phyloP scores from a whole-genome alignment of 1,140 invertebrate species.

The Papilio helenus region DNA sequence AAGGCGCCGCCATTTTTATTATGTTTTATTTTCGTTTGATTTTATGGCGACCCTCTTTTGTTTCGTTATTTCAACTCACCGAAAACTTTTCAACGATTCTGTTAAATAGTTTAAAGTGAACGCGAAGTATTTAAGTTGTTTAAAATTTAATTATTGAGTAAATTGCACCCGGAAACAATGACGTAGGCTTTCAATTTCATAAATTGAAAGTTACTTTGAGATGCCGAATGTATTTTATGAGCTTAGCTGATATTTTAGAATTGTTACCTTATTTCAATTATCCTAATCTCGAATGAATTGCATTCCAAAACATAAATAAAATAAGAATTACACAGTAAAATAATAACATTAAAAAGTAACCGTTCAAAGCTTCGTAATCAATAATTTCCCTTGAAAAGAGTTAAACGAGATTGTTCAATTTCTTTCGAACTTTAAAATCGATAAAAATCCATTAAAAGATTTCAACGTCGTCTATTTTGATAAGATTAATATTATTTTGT shows the following conservation, averaged over 20 bases:
- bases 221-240: not conserved
- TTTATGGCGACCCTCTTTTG: slow-evolving; percentile 32
- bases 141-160: slow-evolving; percentile 8
- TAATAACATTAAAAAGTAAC: not conserved
- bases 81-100: slow-evolving; percentile 6
- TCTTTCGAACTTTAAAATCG: not conserved
- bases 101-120: slow-evolving; percentile 8
- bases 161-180: slow-evolving; percentile 6
- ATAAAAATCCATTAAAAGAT: not conserved
- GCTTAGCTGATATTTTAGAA: not conserved
- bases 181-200: not conserved
- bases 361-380: not conserved
- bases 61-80: not conserved
- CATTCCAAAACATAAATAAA: not conserved
- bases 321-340: not conserved
- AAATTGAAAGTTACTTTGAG: not conserved
- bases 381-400: not conserved
- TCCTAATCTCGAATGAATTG: too few species aligned
- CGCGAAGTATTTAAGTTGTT: slow-evolving; percentile 1
- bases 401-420: not conserved
- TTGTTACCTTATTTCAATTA: too few species aligned
- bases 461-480: not conserved
- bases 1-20: slow-evolving; percentile 32
- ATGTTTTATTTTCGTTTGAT: slow-evolving; percentile 17
- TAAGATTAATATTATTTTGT: not conserved